Evolutionary conservation across 2,113 vertebrate species (phyloP).

Genomic region (Aptenodytes forsteri): DNA sequence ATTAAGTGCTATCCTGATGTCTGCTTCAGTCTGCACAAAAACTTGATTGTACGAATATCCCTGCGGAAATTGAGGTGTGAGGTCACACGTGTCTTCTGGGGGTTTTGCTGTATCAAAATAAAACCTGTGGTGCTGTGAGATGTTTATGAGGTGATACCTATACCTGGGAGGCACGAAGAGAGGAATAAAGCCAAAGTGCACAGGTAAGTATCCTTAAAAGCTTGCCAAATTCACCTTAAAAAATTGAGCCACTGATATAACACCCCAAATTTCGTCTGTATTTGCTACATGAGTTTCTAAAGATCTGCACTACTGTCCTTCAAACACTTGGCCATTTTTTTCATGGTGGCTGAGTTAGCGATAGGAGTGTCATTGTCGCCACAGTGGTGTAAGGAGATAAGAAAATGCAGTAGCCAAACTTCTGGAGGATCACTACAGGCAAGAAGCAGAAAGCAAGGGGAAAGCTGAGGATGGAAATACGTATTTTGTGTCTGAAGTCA

Average conservation of each 20-base stretch:
- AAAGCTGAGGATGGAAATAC: not conserved
- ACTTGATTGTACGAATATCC: not conserved
- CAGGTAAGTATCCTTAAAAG: not conserved
- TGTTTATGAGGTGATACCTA: slow-evolving; percentile 28
- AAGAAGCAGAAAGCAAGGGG: not conserved
- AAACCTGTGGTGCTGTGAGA: not conserved
- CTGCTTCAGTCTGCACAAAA: not conserved
- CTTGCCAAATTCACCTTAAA: not conserved
- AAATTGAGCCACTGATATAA: not conserved
- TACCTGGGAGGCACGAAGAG: not conserved
- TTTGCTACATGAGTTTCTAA: not conserved
- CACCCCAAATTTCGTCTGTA: not conserved
- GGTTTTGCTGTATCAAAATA: not conserved
- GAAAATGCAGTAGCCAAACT: not conserved
- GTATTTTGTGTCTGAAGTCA: not conserved
- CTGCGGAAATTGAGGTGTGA: not conserved
- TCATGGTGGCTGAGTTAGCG: not conserved
- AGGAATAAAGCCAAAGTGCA: not conserved
- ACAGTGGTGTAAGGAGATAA: not conserved
- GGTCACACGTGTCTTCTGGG: not conserved
- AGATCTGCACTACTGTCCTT: not conserved
- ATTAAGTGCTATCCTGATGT: not conserved
- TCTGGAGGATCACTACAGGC: not conserved
- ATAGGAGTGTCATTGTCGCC: not conserved
- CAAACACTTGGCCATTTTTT: not conserved